Percentiles rank a stretch among this genome's conserved stretches.
Evolutionary conservation across 1,140 invertebrate species (phyloP).

Genomic region (Zaprionus capensis): DNA sequence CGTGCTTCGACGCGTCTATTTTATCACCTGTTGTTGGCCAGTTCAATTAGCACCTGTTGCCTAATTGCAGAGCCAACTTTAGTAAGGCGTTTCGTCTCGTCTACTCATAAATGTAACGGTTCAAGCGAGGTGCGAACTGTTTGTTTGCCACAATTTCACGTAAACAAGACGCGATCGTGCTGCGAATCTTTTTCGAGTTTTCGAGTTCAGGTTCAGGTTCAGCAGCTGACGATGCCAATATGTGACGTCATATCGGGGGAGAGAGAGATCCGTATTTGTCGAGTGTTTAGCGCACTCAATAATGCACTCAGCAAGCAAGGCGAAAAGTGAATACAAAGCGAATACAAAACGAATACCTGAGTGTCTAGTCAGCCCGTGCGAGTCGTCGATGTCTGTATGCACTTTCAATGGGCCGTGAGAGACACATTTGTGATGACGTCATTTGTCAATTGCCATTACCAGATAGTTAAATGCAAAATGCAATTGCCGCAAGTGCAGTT

Average conservation of each 20-base stretch:
- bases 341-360: slow-evolving; percentile 33
- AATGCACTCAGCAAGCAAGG: slow-evolving; percentile 34
- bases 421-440: slow-evolving; percentile 52
- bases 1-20: slow-evolving; percentile 14
- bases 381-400: slow-evolving; percentile 47
- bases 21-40: slow-evolving; percentile 21
- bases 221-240: neutral
- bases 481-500: slow-evolving; percentile 52
- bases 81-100: neutral
- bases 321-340: slow-evolving; percentile 11
- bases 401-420: slow-evolving; percentile 50
- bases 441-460: slow-evolving; percentile 67
- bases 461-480: slow-evolving; percentile 61
- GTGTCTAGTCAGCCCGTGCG: slow-evolving; percentile 45
- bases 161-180: slow-evolving; percentile 2
- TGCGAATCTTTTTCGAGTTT: neutral
- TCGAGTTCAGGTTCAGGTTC: slow-evolving; percentile 24
- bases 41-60: slow-evolving; percentile 56
- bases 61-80: slow-evolving; percentile 65
- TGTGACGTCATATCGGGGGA: neutral
- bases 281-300: slow-evolving; percentile 17
- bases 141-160: slow-evolving; percentile 52
- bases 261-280: slow-evolving; percentile 48
- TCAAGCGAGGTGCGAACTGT: slow-evolving; percentile 59
- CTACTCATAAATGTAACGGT: slow-evolving; percentile 33